Evolutionary conservation across 64 coral and sea anemone species (phyloP).

Genomic region (Pocillopora damicornis): DNA sequence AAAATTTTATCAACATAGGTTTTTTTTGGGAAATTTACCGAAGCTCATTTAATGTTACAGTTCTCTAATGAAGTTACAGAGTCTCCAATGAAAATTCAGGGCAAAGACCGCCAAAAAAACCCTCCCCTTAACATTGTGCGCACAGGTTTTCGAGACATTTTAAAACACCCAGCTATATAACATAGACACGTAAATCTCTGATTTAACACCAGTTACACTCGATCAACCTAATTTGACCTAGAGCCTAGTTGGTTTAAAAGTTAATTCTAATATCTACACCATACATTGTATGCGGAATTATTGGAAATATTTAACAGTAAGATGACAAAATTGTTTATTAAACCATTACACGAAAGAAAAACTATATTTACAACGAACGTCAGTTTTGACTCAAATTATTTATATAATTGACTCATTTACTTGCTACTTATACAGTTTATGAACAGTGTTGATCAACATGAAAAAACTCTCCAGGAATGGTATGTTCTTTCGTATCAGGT

Average conservation of each 20-base stretch:
- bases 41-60: not conserved
- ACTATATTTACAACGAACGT: slow-evolving; percentile 1
- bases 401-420: not conserved
- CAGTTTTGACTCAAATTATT: not conserved
- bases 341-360: not conserved
- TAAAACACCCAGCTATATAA: not conserved
- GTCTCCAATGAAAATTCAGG: not conserved
- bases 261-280: not conserved
- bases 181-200: not conserved
- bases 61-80: not conserved
- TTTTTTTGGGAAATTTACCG: not conserved
- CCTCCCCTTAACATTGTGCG: no score
- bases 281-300: not conserved
- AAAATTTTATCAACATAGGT: not conserved
- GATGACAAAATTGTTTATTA: slow-evolving; percentile 6
- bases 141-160: not conserved
- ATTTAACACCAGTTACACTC: not conserved
- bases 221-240: not conserved
- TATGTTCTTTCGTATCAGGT: not conserved
- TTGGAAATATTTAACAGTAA: not conserved
- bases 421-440: not conserved
- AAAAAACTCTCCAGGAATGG: not conserved
- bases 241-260: not conserved
- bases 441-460: not conserved
- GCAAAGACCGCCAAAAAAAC: not conserved